Percentiles rank a stretch among this genome's conserved stretches.
phyloP scores from a whole-genome alignment of 1,140 invertebrate species.

The Calliphora vicina region DNA sequence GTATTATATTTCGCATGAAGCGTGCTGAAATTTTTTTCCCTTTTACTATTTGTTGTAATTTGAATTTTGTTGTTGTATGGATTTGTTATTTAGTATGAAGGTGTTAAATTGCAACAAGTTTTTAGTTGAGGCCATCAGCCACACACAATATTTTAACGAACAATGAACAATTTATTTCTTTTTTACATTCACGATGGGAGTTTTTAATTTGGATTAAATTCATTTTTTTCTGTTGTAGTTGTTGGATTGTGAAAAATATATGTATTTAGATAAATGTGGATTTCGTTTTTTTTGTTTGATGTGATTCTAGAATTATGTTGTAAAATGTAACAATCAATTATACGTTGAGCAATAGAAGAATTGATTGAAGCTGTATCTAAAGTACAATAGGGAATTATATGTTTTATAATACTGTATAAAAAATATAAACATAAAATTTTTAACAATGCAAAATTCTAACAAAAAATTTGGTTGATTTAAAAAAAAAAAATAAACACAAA shows the following conservation, averaged over 20 bases:
- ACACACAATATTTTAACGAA: background rate
- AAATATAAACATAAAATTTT: too few relatives aligned
- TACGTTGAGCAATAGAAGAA: background rate
- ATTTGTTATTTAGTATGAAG: background rate
- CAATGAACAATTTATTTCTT: background rate
- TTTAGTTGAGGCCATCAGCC: background rate
- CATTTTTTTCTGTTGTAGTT: background rate
- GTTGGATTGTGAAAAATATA: background rate
- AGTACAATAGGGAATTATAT: background rate
- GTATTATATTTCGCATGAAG: background rate
- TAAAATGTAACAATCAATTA: constrained; percentile 8
- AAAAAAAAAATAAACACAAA: too few relatives aligned
- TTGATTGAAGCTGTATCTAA: background rate
- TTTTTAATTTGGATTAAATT: constrained; percentile 12
- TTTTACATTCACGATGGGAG: background rate
- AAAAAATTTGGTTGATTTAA: too few relatives aligned
- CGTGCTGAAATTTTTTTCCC: background rate
- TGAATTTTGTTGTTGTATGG: too few relatives aligned
- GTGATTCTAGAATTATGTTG: background rate
- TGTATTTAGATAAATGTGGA: background rate
- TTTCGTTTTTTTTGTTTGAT: background rate
- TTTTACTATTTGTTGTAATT: background rate
- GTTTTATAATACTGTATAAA: too few relatives aligned
- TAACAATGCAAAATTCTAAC: too few relatives aligned
- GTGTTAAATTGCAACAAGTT: constrained; percentile 32